These are phyloP conservation scores for Mormyrus proboscirostris DNA, from an alignment of 2,797 vertebrate species.

Conservation along the genomic window DNA sequence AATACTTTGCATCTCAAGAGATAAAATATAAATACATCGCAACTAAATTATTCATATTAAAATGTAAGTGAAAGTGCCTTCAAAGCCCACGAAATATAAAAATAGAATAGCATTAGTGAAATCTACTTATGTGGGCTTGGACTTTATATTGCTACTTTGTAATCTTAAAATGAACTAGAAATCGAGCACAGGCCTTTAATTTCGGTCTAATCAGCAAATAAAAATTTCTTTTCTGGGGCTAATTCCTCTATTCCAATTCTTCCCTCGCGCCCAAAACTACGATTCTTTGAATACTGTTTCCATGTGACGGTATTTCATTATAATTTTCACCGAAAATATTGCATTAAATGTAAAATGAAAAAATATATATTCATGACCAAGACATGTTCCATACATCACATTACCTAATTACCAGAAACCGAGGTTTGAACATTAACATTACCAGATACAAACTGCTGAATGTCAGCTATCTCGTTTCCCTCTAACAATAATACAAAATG, in stretches of 20 bases:
- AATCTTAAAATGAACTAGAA: not conserved
- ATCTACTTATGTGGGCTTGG: not conserved
- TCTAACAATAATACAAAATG: not conserved
- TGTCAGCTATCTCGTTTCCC: not conserved
- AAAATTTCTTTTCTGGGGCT: not conserved
- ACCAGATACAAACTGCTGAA: not conserved
- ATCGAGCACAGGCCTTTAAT: not conserved
- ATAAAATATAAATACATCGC: not conserved
- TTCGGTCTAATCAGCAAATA: not conserved
- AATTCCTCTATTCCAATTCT: not conserved
- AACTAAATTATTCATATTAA: not conserved
- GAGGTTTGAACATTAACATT: not conserved
- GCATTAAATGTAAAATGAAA: not conserved
- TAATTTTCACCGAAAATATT: not conserved
- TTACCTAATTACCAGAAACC: not conserved
- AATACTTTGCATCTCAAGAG: not conserved
- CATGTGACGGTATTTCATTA: not conserved
- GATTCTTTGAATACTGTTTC: not conserved
- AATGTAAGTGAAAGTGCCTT: not conserved
- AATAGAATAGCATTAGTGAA: not conserved
- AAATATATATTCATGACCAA: not conserved
- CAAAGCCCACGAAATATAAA: not conserved
- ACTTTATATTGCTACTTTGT: not conserved
- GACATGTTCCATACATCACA: not conserved
- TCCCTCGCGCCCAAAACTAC: not conserved